Evolutionary conservation across 2,888 invertebrate genomes (phyloP), one percentile per base, ranked within the genome.

Genomic region (Sinhomidia bicolor): DNA sequence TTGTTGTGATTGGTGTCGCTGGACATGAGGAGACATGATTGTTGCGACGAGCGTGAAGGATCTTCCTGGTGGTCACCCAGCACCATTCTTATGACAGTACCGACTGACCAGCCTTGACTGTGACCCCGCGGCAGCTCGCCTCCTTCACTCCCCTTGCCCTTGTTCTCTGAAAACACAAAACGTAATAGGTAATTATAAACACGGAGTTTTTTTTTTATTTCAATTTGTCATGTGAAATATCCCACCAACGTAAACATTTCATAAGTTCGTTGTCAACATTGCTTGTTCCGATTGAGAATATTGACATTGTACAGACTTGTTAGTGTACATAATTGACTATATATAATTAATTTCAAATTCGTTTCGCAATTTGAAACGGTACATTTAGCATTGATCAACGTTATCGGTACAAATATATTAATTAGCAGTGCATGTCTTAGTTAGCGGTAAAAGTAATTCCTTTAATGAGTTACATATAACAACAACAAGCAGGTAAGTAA

Each of bases 21-120:
- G 91, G 89, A 91, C 90, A 90, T 91, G 91, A 88, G 90, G 79
- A 91, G 88, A 80, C 86, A 87, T 86, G 86, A 79, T 62, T 89
- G 90, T 90, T 90, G 91, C 88, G 91, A 89, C 79, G 90, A 89
- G 76, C 32, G 83, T 74, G 83, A 83, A 65, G 83, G 65, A 62
- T 90, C 90, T 82, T 90, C 89, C 76, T 91, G 89, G 85, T 90
- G 89, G 80, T 91, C 91, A 89, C 91, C 91, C 83, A 91, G 89
- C 76, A 91, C 90, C 91, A 91, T 91, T 90, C 91, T 91, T 80
- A 89, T 71, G 32, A 90, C 84, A 80, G 89, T 84, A 88, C 88
- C 88, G 88, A 90, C 87, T 85, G 85, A 85, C 88, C 88, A 88
- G 80, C 88, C 88, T 80, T 84, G 84, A 88, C 26, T 79, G 57